These are phyloP conservation scores for Idaea aversata DNA, from an alignment of 2,888 invertebrate species.

Conservation along the genomic window DNA sequence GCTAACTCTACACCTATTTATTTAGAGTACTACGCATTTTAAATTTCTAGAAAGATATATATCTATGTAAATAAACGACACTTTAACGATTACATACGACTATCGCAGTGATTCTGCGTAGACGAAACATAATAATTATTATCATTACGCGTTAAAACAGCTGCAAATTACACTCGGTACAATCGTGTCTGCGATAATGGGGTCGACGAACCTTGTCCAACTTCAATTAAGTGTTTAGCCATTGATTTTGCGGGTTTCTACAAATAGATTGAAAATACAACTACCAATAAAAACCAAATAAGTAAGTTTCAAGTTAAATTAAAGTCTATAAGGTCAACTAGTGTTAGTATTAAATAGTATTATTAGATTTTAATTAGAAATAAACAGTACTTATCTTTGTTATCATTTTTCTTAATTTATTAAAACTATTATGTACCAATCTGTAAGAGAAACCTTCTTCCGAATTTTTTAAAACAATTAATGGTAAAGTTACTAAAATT, in stretches of 20 bases:
- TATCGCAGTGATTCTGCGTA: background rate
- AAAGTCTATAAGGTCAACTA: no score
- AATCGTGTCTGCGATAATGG: constrained; percentile 50
- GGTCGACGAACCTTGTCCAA: constrained; percentile 50
- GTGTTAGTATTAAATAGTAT: no score
- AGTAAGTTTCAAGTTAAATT: no score
- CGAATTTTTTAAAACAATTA: no score
- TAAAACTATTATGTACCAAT: no score
- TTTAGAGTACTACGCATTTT: background rate
- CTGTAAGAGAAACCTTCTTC: no score
- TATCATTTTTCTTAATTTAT: no score
- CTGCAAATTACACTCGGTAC: constrained; percentile 47
- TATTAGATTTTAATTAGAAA: no score
- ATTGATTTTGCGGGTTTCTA: constrained; percentile 11
- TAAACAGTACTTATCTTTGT: no score
- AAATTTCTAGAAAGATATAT: background rate
- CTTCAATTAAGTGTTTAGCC: constrained; percentile 21
- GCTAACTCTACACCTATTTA: background rate
- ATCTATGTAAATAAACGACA: background rate
- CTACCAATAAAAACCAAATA: no score
- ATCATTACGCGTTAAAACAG: constrained; percentile 35
- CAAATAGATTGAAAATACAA: constrained; percentile 4
- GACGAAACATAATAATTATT: constrained; percentile 18
- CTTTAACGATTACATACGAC: background rate
- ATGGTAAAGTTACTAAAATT: no score